Conservation (phyloP, 2,888 invertebrate genomes). For the Hypolimnas misippus region DNA sequence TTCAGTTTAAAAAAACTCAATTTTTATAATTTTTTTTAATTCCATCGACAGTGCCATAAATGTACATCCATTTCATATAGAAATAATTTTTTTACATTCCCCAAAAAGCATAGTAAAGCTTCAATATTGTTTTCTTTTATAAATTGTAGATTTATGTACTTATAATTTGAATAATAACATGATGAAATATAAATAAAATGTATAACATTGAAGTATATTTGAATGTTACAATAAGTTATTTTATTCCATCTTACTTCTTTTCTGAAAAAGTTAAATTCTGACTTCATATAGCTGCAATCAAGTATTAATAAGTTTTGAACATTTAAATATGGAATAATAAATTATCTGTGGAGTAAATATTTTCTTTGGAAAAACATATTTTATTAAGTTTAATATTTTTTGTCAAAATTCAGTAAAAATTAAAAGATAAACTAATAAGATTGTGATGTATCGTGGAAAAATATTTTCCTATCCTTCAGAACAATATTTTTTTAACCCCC, state of each 20-base stretch:
- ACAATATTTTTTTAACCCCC: too few species aligned
- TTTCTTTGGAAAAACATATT: too few species aligned
- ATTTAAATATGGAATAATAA: slow-evolving; percentile 7
- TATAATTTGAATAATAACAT: neutral
- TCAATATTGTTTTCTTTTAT: neutral
- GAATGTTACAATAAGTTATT: neutral
- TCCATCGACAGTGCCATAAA: neutral
- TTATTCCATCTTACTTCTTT: neutral
- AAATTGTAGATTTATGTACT: neutral
- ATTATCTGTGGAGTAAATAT: neutral
- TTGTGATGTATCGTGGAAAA: too few species aligned
- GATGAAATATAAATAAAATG: neutral
- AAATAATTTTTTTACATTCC: neutral
- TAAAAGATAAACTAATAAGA: too few species aligned
- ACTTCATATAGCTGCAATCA: slow-evolving; percentile 1
- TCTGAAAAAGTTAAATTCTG: neutral
- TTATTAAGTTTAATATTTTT: too few species aligned
- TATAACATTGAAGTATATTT: neutral
- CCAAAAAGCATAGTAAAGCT: neutral
- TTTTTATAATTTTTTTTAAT: neutral
- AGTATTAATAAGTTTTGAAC: neutral
- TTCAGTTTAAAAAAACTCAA: neutral
- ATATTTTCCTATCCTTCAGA: too few species aligned
- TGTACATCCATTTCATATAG: neutral
- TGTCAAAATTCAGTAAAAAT: too few species aligned